These are phyloP conservation scores for Dendroctonus valens DNA, from an alignment of 1,140 invertebrate genomes.

Conservation along the genomic window DNA sequence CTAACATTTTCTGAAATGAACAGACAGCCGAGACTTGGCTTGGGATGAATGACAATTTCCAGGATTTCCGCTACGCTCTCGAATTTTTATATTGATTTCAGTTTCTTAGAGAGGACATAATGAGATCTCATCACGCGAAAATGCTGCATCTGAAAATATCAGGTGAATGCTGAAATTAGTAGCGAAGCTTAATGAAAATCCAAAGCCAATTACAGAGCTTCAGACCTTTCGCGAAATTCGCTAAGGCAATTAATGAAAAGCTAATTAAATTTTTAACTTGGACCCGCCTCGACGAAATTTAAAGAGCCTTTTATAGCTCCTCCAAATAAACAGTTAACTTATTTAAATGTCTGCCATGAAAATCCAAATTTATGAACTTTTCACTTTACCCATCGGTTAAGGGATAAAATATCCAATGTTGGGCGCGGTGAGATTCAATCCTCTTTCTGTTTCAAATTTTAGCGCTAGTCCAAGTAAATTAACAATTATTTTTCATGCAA, in stretches of 20 bases:
- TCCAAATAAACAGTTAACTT: conserved; percentile 29
- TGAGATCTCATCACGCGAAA: conserved; percentile 23
- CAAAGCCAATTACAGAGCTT: conserved; percentile 37
- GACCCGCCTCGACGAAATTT: conserved; percentile 23
- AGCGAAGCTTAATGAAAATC: conserved; percentile 37
- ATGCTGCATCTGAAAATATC: conserved; percentile 24
- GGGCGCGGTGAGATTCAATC: too few relatives aligned
- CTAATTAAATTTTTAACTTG: conserved; percentile 38
- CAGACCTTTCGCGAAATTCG: conserved; percentile 34
- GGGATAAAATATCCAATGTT: too few relatives aligned
- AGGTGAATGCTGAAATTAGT: conserved; percentile 32
- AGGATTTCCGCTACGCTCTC: too few relatives aligned
- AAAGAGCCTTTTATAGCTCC: conserved; percentile 20
- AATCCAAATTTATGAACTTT: conserved; percentile 8
- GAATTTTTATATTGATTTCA: too few relatives aligned
- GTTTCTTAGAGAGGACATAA: conserved; percentile 1
- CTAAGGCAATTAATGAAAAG: conserved; percentile 39
- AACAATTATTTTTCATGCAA: too few relatives aligned
- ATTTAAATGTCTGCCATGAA: conserved; percentile 13
- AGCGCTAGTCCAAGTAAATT: too few relatives aligned
- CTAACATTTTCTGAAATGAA: too few relatives aligned
- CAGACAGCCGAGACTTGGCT: too few relatives aligned
- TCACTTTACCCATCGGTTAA: conserved; percentile 5
- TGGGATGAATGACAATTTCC: too few relatives aligned
- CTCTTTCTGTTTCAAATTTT: too few relatives aligned